Percentiles rank a stretch among this genome's conserved stretches.
Conservation (phyloP, 2,113 vertebrate genomes). For the Empidonax alnorum region DNA sequence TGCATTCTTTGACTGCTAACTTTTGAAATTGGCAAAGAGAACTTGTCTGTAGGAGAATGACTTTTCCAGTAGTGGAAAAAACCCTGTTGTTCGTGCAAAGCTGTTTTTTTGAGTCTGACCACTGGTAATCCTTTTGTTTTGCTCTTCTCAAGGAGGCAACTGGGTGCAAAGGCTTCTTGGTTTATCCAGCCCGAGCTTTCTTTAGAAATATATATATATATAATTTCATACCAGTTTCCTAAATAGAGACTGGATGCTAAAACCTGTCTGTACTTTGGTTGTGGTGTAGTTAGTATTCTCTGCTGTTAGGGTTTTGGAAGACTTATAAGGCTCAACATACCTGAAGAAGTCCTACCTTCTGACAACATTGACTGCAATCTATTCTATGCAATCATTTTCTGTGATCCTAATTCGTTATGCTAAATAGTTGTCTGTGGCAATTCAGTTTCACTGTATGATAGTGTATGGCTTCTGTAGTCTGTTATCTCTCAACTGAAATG, state of each 20-base stretch:
- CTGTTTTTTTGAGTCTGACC: not conserved
- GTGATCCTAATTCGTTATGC: not conserved
- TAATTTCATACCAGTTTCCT: not conserved
- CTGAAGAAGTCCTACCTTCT: not conserved
- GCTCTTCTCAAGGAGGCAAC: not conserved
- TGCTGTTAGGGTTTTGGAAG: not conserved
- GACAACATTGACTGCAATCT: not conserved
- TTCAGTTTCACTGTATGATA: not conserved
- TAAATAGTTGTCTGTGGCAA: not conserved
- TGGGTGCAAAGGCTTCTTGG: not conserved
- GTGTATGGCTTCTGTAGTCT: not conserved
- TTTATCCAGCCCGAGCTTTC: not conserved
- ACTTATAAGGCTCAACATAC: accelerated
- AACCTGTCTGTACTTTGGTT: not conserved
- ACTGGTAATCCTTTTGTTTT: not conserved
- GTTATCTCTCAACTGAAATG: not conserved
- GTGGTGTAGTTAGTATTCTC: not conserved
- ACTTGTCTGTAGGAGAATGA: not conserved
- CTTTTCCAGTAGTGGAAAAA: not conserved
- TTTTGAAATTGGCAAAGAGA: not conserved
- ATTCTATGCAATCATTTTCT: not conserved
- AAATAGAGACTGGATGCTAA: not conserved
- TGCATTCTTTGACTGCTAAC: not conserved
- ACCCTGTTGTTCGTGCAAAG: not conserved
- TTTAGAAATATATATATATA: not conserved